These are phyloP conservation scores for Bhutanitis thaidina DNA, from an alignment of 2,888 invertebrate genomes.

Conservation along the genomic window DNA sequence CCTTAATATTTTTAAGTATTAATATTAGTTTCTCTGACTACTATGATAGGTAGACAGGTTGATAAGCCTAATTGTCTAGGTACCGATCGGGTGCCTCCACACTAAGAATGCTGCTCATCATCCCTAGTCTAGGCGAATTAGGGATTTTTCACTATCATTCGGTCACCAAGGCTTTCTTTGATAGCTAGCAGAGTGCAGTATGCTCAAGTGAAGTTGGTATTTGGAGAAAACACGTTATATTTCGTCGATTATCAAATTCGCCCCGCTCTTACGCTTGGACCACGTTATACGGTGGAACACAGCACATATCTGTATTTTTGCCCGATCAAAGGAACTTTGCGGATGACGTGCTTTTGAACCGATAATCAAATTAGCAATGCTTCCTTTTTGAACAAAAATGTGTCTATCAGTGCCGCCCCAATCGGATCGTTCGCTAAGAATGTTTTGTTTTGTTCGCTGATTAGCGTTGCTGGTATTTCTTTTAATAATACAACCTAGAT, in stretches of 20 bases:
- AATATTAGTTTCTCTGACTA: too few relatives aligned
- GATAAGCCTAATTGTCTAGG: too few relatives aligned
- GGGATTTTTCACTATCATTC: too few relatives aligned
- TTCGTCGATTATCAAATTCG: not conserved
- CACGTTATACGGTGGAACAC: conserved; percentile 46
- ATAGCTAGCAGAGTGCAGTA: too few relatives aligned
- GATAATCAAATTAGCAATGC: conserved; percentile 78
- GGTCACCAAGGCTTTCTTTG: too few relatives aligned
- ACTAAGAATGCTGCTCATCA: too few relatives aligned
- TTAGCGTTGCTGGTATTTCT: conserved; percentile 16
- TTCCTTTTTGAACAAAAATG: conserved; percentile 79
- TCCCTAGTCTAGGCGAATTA: too few relatives aligned
- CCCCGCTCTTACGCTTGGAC: conserved; percentile 21
- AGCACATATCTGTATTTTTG: conserved; percentile 77
- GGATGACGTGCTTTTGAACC: conserved; percentile 76
- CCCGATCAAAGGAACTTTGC: conserved; percentile 73
- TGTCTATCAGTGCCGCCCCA: conserved; percentile 62
- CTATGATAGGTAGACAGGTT: too few relatives aligned
- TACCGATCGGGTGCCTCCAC: too few relatives aligned
- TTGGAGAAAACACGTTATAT: too few relatives aligned
- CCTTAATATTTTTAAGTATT: too few relatives aligned
- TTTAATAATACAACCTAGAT: not conserved
- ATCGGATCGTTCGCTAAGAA: conserved; percentile 22
- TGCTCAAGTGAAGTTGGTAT: too few relatives aligned
- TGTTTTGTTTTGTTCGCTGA: conserved; percentile 26